Evolutionary conservation across 1,140 invertebrate genomes (phyloP).

Genomic region (Rhopalosiphum padi): DNA sequence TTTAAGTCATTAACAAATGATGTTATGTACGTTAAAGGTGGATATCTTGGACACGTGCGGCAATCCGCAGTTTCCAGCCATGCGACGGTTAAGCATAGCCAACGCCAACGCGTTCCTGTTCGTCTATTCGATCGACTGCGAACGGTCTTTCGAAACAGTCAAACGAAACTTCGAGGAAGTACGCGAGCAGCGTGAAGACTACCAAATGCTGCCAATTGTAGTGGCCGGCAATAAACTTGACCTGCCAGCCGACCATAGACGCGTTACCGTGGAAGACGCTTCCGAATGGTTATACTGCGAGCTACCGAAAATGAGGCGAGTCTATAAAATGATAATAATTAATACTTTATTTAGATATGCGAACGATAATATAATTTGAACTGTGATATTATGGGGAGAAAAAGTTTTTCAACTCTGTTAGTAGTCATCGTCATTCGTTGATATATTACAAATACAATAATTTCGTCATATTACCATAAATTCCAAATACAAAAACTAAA

Average conservation of each 20-base stretch:
- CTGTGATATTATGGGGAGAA: not conserved
- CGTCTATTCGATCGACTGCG: slow-evolving; percentile 84
- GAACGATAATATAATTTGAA: not conserved
- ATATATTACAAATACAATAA: not conserved
- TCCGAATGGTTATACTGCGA: slow-evolving; percentile 82
- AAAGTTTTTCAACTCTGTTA: not conserved
- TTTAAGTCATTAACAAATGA: not conserved
- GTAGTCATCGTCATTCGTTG: not conserved
- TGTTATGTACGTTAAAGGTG: slow-evolving; percentile 66
- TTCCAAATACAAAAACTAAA: not conserved
- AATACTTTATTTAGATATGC: not conserved
- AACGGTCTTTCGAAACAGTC: slow-evolving; percentile 77
- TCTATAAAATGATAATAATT: not conserved
- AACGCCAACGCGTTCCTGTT: slow-evolving; percentile 89
- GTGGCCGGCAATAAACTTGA: slow-evolving; percentile 87
- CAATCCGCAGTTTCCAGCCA: slow-evolving; percentile 87
- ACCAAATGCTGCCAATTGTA: slow-evolving; percentile 84
- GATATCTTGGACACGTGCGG: slow-evolving; percentile 89
- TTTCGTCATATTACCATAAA: not conserved
- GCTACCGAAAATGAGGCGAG: slow-evolving; percentile 73
- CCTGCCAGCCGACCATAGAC: slow-evolving; percentile 70
- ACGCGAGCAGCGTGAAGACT: slow-evolving; percentile 78
- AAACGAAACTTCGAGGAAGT: slow-evolving; percentile 86
- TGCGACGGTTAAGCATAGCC: slow-evolving; percentile 84
- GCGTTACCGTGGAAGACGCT: slow-evolving; percentile 78